Percentiles rank a stretch among this genome's conserved stretches.
Conservation (phyloP, 2,888 invertebrate species). For the Drosophila melanocephala region DNA sequence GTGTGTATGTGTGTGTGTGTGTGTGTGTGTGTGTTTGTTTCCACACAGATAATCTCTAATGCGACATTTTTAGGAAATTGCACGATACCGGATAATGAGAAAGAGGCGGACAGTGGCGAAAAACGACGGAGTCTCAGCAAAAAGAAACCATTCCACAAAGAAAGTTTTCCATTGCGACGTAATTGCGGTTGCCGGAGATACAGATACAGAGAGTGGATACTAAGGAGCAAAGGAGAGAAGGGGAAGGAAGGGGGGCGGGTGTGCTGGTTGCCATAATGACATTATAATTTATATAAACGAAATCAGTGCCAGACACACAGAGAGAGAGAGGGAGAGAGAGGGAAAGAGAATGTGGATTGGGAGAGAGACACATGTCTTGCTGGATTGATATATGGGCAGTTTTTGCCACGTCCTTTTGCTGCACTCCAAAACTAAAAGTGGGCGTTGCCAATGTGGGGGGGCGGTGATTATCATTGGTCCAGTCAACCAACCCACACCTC, state of each 20-base stretch:
- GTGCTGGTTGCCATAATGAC: slow-evolving; percentile 82
- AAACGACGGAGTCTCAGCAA: not conserved
- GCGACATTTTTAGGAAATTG: slow-evolving; percentile 83
- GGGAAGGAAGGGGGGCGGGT: slow-evolving; percentile 1
- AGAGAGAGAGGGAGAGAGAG: slow-evolving; percentile 8
- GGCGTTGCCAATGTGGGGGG: slow-evolving; percentile 35
- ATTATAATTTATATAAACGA: slow-evolving; percentile 84
- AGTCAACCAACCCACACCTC: slow-evolving; percentile 21
- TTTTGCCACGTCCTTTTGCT: slow-evolving; percentile 37
- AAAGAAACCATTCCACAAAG: slow-evolving; percentile 25
- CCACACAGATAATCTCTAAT: slow-evolving; percentile 83
- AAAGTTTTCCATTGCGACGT: slow-evolving; percentile 62
- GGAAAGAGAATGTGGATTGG: slow-evolving; percentile 1
- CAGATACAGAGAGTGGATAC: slow-evolving; percentile 11
- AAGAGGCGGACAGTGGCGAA: slow-evolving; percentile 56
- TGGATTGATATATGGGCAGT: slow-evolving; percentile 75
- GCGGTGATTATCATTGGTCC: slow-evolving; percentile 62
- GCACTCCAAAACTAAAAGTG: slow-evolving; percentile 46
- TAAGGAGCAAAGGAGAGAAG: slow-evolving; percentile 13
- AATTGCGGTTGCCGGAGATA: slow-evolving; percentile 61
- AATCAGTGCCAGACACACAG: slow-evolving; percentile 67
- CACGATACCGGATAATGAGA: slow-evolving; percentile 80
- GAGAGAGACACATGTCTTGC: slow-evolving; percentile 47
- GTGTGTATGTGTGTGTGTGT: not conserved
- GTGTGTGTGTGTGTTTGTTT: slow-evolving; percentile 72